Evolutionary conservation across 2,888 invertebrate genomes (phyloP).

Genomic region (Protula sp.): DNA sequence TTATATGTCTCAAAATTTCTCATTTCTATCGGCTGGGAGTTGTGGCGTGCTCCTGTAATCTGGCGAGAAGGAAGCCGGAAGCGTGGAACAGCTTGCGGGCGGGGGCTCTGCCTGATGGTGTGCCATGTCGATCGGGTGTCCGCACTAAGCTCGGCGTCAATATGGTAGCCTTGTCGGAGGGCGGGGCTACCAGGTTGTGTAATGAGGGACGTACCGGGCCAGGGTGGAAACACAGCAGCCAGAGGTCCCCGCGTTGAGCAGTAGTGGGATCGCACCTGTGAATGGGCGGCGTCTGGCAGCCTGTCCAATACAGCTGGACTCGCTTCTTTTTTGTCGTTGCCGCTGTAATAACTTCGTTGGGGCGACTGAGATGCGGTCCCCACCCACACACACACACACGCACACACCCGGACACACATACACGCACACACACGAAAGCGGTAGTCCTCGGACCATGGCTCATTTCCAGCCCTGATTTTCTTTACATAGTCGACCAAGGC

Average conservation of each 20-base stretch:
- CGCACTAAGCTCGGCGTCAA: constrained; percentile 94
- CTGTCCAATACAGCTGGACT: constrained; percentile 74
- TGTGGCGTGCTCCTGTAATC: constrained; percentile 97
- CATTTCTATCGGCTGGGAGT: constrained; percentile 72
- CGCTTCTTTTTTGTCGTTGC: constrained; percentile 68
- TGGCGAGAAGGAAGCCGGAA: constrained; percentile 89
- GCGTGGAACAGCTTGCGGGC: constrained; percentile 87
- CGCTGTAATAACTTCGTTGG: too few species aligned
- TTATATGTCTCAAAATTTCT: too few species aligned
- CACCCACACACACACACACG: too few species aligned
- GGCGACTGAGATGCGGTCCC: too few species aligned
- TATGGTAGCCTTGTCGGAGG: constrained; percentile 87
- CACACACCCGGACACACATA: too few species aligned
- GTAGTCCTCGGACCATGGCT: too few species aligned
- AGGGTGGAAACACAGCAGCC: constrained; percentile 99
- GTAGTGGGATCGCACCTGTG: constrained; percentile 98
- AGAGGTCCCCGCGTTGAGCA: constrained; percentile 98
- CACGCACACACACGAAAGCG: too few species aligned
- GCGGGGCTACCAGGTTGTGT: constrained; percentile 78
- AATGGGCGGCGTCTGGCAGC: constrained; percentile 76
- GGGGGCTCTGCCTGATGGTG: constrained; percentile 67
- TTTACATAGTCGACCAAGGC: too few species aligned
- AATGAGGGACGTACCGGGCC: constrained; percentile 98
- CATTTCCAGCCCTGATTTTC: too few species aligned
- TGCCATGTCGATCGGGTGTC: constrained; percentile 78